Conservation (phyloP, 2,797 vertebrate genomes). For the Apodemus agrarius region DNA sequence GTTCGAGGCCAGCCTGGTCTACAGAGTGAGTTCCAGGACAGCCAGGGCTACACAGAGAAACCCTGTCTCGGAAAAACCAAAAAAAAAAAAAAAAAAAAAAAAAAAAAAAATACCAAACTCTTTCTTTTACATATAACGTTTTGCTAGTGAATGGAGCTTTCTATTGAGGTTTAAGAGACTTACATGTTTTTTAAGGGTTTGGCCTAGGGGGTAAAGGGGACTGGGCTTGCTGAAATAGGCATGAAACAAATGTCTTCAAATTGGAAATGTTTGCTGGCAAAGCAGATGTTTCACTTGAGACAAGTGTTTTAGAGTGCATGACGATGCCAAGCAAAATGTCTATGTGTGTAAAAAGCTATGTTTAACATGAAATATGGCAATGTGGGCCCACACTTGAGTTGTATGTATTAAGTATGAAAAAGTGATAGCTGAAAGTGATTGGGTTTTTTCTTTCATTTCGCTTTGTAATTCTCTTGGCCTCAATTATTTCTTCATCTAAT, state of each 20-base stretch:
- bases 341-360: conserved; percentile 47
- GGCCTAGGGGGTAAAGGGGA: background rate
- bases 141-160: background rate
- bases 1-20: too few species aligned
- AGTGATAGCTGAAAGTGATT: background rate
- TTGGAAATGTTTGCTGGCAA: conserved; percentile 75
- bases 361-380: conserved; percentile 60
- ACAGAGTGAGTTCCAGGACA: too few species aligned
- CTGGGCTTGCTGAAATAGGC: conserved; percentile 47
- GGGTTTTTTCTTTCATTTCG: background rate
- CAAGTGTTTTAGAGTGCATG: conserved; percentile 63
- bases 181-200: conserved; percentile 4
- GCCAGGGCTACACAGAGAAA: too few species aligned
- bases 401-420: conserved; percentile 64
- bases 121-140: background rate
- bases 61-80: too few species aligned
- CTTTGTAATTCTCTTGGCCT: background rate
- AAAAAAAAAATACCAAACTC: background rate
- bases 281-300: conserved; percentile 76
- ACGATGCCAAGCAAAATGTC: conserved; percentile 64
- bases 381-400: conserved; percentile 31
- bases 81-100: too few species aligned
- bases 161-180: background rate
- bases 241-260: conserved; percentile 73
- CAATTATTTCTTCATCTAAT: background rate